These are phyloP conservation scores for Strix uralensis DNA, from an alignment of 2,113 vertebrate species.

Conservation along the genomic window DNA sequence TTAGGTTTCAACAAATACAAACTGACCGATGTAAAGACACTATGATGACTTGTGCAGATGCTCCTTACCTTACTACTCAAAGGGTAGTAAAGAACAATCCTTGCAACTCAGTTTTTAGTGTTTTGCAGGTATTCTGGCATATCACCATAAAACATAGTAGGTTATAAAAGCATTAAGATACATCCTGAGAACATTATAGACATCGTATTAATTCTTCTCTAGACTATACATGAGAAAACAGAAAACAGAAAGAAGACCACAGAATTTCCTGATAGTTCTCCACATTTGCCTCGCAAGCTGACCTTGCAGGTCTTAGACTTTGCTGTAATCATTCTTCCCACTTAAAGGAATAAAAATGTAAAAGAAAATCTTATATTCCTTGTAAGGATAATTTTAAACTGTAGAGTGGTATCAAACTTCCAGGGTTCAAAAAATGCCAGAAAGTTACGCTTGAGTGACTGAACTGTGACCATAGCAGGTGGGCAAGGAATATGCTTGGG, in stretches of 20 bases:
- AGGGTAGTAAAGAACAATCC: neutral
- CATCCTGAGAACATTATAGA: neutral
- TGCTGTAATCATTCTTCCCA: neutral
- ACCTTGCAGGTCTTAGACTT: neutral
- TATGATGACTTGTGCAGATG: neutral
- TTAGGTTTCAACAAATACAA: neutral
- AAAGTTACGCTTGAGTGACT: neutral
- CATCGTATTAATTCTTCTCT: neutral
- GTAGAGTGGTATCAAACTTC: neutral
- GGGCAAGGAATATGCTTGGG: neutral
- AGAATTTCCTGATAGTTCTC: neutral
- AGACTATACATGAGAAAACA: neutral
- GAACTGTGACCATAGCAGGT: neutral
- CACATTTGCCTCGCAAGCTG: neutral
- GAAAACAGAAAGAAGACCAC: neutral
- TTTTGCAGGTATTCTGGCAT: neutral
- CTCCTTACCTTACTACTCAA: neutral
- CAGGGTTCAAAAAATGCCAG: neutral
- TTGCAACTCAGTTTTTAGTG: neutral
- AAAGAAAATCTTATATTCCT: neutral
- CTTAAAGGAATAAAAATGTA: neutral
- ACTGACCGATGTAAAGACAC: neutral
- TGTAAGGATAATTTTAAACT: neutral
- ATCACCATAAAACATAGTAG: neutral
- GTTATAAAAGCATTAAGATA: neutral